A percentile compares a stretch with the other conserved stretches of the same genome.
These are phyloP conservation scores for Drosophila neotestacea DNA, from an alignment of 2,888 invertebrate species.

Conservation along the genomic window DNA sequence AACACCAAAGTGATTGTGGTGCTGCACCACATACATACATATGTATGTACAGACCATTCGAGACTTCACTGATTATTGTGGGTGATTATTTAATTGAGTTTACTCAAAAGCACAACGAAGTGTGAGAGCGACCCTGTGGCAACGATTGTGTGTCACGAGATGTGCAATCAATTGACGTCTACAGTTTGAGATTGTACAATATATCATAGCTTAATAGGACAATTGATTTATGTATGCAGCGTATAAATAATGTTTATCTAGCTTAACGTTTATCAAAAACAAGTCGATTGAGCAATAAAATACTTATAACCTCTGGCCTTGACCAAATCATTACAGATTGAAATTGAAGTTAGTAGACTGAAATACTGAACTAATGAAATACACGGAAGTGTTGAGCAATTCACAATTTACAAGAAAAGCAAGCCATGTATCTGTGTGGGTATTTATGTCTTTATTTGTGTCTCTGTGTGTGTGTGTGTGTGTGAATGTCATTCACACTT, in stretches of 20 bases:
- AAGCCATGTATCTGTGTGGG: not conserved
- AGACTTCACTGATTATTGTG: constrained; percentile 20
- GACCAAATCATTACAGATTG: constrained; percentile 8
- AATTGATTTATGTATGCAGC: constrained; percentile 59
- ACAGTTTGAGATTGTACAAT: constrained; percentile 13
- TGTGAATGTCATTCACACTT: constrained; percentile 57
- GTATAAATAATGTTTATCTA: constrained; percentile 54
- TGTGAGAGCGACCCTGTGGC: constrained; percentile 10
- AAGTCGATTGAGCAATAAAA: constrained; percentile 47
- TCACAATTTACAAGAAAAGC: constrained; percentile 41
- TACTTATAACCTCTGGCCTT: constrained; percentile 17
- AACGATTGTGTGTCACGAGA: constrained; percentile 29
- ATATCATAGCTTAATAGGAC: constrained; percentile 17
- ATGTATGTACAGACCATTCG: not conserved
- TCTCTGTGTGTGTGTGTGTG: constrained; percentile 1
- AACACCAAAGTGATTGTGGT: not conserved
- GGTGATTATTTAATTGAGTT: constrained; percentile 76
- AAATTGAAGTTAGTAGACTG: constrained; percentile 3
- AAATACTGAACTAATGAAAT: constrained; percentile 9
- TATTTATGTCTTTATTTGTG: not conserved
- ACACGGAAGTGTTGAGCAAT: constrained; percentile 35
- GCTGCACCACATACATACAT: not conserved
- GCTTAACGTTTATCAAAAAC: constrained; percentile 18
- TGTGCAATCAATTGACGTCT: constrained; percentile 30
- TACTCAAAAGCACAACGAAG: constrained; percentile 14